Conservation (phyloP, 2,888 invertebrate genomes). For the Galerucella calmariensis region DNA sequence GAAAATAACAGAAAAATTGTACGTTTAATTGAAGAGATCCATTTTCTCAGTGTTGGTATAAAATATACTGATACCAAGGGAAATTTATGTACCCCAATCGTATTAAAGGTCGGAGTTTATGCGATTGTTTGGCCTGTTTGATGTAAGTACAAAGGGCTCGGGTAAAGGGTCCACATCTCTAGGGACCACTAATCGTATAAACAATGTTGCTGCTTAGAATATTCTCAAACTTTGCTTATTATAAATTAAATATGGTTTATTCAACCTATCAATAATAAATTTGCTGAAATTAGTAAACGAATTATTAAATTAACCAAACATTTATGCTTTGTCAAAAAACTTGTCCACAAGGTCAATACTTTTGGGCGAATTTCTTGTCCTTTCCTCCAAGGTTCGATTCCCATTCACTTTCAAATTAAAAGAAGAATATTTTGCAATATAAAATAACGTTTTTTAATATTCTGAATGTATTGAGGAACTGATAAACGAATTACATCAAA, state of each 20-base stretch:
- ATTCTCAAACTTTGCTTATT: neutral
- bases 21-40: neutral
- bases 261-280: neutral
- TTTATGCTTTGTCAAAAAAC: too few species aligned
- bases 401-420: too few species aligned
- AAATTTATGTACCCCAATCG: slow-evolving; percentile 50
- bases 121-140: slow-evolving; percentile 49
- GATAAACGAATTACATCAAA: too few species aligned
- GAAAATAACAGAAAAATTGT: neutral
- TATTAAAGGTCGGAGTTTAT: slow-evolving; percentile 45
- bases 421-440: too few species aligned
- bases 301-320: neutral
- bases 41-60: neutral
- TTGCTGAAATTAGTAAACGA: neutral
- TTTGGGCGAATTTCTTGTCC: too few species aligned
- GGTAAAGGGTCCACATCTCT: slow-evolving; percentile 28
- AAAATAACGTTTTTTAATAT: too few species aligned
- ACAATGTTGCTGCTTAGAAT: slow-evolving; percentile 25
- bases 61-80: slow-evolving; percentile 18
- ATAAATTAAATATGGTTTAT: neutral
- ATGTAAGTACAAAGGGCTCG: slow-evolving; percentile 46
- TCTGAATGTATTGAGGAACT: too few species aligned
- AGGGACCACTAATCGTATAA: slow-evolving; percentile 33
- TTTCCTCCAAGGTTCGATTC: too few species aligned
- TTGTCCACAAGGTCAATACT: too few species aligned